phyloP scores from a whole-genome alignment of 2,888 invertebrate species.

The Hirtodrosophila trivittata region DNA sequence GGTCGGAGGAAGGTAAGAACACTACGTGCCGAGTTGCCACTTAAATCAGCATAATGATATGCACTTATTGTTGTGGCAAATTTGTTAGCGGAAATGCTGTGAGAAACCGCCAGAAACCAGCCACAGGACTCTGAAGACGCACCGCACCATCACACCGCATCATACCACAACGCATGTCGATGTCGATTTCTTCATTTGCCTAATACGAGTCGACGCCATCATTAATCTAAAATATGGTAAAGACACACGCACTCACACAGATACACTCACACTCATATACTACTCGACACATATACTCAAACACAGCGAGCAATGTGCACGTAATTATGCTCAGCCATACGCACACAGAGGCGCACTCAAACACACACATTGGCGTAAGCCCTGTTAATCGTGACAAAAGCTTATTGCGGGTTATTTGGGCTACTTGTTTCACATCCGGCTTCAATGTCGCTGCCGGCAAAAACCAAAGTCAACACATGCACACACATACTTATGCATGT shows the following conservation, averaged over 20 bases:
- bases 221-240: conserved; percentile 77
- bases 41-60: conserved; percentile 78
- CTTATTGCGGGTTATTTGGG: conserved; percentile 79
- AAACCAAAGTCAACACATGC: conserved; percentile 71
- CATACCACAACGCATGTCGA: conserved; percentile 50
- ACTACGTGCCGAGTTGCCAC: conserved; percentile 62
- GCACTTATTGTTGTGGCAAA: conserved; percentile 78
- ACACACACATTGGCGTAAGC: conserved; percentile 67
- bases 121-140: conserved; percentile 29
- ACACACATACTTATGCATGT: conserved; percentile 10
- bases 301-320: conserved; percentile 49
- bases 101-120: conserved; percentile 52
- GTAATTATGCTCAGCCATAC: conserved; percentile 63
- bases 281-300: conserved; percentile 6
- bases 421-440: conserved; percentile 77
- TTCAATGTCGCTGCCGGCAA: conserved; percentile 66
- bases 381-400: conserved; percentile 80
- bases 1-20: not conserved
- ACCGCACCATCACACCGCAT: conserved; percentile 2
- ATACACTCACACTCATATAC: not conserved
- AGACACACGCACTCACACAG: conserved; percentile 63
- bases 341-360: conserved; percentile 26
- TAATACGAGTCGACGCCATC: conserved; percentile 76
- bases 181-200: conserved; percentile 79
- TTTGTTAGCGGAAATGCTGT: conserved; percentile 76